These are phyloP conservation scores for Antedon mediterranea DNA, from an alignment of 53 echinoderm and acorn worm species.

Conservation along the genomic window DNA sequence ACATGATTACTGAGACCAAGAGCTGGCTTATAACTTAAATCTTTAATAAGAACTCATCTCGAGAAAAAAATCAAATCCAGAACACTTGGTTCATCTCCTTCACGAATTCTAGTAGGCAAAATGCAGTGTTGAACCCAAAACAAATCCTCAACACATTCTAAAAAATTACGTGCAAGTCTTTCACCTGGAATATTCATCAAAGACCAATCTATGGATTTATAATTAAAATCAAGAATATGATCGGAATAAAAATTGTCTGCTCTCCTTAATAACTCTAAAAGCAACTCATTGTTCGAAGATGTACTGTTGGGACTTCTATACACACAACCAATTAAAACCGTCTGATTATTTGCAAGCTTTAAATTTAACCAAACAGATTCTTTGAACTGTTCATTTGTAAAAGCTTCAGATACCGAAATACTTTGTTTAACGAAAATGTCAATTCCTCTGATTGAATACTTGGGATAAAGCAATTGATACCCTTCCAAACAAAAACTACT, in stretches of 20 bases:
- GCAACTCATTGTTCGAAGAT: not conserved
- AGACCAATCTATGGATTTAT: constrained; percentile 9
- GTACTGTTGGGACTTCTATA: constrained; percentile 23
- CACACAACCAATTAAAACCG: constrained; percentile 1
- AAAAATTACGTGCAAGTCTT: not conserved
- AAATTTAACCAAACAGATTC: constrained; percentile 11
- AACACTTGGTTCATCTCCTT: not conserved
- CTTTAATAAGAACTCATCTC: not conserved
- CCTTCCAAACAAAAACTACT: not conserved
- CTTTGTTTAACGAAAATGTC: not conserved
- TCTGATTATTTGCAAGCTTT: not conserved
- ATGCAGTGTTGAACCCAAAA: not conserved
- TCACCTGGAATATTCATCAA: not conserved
- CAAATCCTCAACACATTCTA: not conserved
- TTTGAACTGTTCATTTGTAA: not conserved
- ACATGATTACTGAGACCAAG: not conserved
- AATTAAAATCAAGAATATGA: constrained; percentile 17
- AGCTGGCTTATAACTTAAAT: not conserved
- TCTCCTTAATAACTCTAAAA: not conserved
- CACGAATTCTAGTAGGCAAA: not conserved
- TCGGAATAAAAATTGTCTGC: not conserved
- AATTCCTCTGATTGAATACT: not conserved
- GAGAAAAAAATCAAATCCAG: not conserved
- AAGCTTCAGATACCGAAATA: not conserved
- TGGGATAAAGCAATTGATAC: not conserved